Evolutionary conservation across 2,888 invertebrate genomes (phyloP).

Genomic region (Tortricodes alternella): DNA sequence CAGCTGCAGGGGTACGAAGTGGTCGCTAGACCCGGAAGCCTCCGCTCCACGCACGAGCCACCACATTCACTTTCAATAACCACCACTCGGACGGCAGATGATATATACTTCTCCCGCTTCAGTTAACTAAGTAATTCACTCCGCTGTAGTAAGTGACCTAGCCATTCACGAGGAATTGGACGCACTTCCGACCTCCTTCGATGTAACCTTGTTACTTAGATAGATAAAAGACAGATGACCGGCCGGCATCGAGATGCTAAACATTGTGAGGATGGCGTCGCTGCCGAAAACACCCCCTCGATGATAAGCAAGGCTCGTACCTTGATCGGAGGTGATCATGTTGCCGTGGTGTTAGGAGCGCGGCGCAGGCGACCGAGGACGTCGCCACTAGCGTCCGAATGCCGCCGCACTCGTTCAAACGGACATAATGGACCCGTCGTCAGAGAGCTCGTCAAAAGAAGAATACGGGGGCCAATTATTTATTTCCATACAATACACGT

Average conservation of each 20-base stretch:
- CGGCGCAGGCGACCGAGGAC: constrained; percentile 72
- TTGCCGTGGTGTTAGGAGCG: constrained; percentile 60
- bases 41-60: constrained; percentile 43
- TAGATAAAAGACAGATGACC: constrained; percentile 47
- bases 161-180: constrained; percentile 63
- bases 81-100: constrained; percentile 53
- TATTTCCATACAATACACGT: constrained; percentile 79
- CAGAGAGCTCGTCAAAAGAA: constrained; percentile 79
- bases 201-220: constrained; percentile 55
- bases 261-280: constrained; percentile 39
- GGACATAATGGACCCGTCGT: constrained; percentile 72
- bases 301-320: constrained; percentile 62
- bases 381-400: constrained; percentile 79
- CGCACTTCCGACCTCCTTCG: constrained; percentile 70
- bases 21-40: constrained; percentile 12
- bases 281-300: constrained; percentile 31
- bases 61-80: constrained; percentile 62
- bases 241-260: constrained; percentile 35
- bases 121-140: constrained; percentile 49
- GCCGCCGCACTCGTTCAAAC: constrained; percentile 71
- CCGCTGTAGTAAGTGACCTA: constrained; percentile 59
- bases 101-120: constrained; percentile 54
- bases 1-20: constrained; percentile 1
- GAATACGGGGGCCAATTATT: constrained; percentile 79
- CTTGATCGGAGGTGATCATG: constrained; percentile 77